These are phyloP conservation scores for Andrena praecox DNA, from an alignment of 2,888 invertebrate species.

Conservation along the genomic window DNA sequence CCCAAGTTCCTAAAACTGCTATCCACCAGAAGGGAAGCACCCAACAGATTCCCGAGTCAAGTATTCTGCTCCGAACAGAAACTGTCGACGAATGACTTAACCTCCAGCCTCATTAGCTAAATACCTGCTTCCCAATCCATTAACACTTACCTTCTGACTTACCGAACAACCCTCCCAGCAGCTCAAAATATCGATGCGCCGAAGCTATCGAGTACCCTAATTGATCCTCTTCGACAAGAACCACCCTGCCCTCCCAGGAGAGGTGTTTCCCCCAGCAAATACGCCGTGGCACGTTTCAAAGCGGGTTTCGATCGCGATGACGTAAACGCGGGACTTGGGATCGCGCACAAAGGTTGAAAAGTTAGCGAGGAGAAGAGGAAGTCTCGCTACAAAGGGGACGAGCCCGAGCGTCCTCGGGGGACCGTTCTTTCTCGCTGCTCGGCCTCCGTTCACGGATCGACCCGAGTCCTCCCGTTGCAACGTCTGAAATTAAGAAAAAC, in stretches of 20 bases:
- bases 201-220: not conserved
- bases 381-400: not conserved
- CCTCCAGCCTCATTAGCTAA: too few relatives aligned
- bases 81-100: too few relatives aligned
- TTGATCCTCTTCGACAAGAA: not conserved
- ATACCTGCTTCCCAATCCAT: too few relatives aligned
- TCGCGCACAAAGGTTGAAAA: not conserved
- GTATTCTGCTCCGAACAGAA: too few relatives aligned
- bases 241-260: not conserved
- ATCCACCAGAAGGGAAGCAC: too few relatives aligned
- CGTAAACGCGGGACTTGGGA: not conserved
- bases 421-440: not conserved
- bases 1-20: too few relatives aligned
- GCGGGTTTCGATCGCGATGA: not conserved
- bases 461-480: slow-evolving; percentile 18
- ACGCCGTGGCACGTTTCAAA: not conserved
- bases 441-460: not conserved
- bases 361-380: not conserved
- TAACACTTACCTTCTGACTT: too few relatives aligned
- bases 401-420: not conserved
- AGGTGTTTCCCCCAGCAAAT: slow-evolving; percentile 5
- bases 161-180: not conserved
- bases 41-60: too few relatives aligned
- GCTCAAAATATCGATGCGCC: not conserved
- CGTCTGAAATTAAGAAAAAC: slow-evolving; percentile 61